Evolutionary conservation across 2,888 invertebrate species (phyloP).

Genomic region (Tiphia femorata): DNA sequence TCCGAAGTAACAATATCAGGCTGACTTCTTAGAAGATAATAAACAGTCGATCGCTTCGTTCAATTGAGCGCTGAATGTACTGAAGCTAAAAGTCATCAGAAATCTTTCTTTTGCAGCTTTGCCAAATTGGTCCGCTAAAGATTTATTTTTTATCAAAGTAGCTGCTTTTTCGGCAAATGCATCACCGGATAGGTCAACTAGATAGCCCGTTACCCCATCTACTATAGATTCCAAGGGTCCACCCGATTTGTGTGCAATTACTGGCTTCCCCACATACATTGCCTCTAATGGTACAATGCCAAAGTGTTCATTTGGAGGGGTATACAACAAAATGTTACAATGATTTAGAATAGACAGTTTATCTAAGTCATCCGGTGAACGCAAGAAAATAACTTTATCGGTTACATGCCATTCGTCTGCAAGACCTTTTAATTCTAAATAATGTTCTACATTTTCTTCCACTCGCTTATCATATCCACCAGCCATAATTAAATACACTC

Average conservation of each 20-base stretch:
- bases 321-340: conserved; percentile 89
- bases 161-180: conserved; percentile 85
- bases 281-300: conserved; percentile 99
- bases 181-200: conserved; percentile 79
- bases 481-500: conserved; percentile 89
- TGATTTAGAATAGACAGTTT: conserved; percentile 86
- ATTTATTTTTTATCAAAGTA: conserved; percentile 75
- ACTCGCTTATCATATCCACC: conserved; percentile 96
- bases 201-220: conserved; percentile 83
- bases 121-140: conserved; percentile 78
- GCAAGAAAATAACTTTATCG: conserved; percentile 84
- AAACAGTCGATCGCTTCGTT: conserved; percentile 68
- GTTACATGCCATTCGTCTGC: conserved; percentile 76
- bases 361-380: conserved; percentile 87
- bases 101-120: conserved; percentile 82
- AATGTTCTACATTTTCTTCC: conserved; percentile 88
- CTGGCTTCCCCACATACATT: conserved; percentile 94
- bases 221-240: conserved; percentile 95
- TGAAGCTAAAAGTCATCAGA: conserved; percentile 85
- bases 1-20: conserved; percentile 8
- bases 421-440: conserved; percentile 79
- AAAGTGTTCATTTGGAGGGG: conserved; percentile 97
- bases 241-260: conserved; percentile 95
- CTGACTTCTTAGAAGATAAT: conserved; percentile 30
- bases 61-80: conserved; percentile 81